Evolutionary conservation across 2,113 vertebrate species (phyloP).

Genomic region (Calidris pygmaea): DNA sequence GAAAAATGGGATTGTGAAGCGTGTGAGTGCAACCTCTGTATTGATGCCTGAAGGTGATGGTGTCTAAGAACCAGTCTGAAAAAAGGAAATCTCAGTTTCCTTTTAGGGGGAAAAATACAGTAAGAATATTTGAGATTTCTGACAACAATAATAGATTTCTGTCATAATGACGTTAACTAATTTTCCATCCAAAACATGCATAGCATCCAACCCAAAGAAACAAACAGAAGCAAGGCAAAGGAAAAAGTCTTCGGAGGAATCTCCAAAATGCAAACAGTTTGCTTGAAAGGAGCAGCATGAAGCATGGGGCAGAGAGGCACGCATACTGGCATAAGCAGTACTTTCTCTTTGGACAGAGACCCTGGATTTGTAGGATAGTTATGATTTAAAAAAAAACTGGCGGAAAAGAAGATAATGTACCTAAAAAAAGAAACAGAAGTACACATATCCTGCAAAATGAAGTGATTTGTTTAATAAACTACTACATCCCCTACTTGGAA

Average conservation of each 20-base stretch:
- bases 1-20: background rate
- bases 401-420: constrained; percentile 30
- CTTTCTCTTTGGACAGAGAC: background rate
- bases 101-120: background rate
- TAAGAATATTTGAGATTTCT: background rate
- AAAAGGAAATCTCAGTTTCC: background rate
- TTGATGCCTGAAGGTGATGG: background rate
- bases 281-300: background rate
- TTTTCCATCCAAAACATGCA: background rate
- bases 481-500: constrained; percentile 30
- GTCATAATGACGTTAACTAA: background rate
- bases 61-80: background rate
- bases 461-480: constrained; percentile 63
- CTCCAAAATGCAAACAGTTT: background rate
- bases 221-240: background rate
- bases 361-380: background rate
- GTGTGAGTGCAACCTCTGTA: background rate
- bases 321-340: background rate
- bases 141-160: background rate
- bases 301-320: background rate
- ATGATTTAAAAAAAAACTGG: no score
- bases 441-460: constrained; percentile 42
- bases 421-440: constrained; percentile 16
- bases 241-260: background rate
- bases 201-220: background rate